Percentiles rank a stretch among this genome's conserved stretches.
Evolutionary conservation across 2,888 invertebrate species (phyloP).

Genomic region (Dryadula phaetusa): DNA sequence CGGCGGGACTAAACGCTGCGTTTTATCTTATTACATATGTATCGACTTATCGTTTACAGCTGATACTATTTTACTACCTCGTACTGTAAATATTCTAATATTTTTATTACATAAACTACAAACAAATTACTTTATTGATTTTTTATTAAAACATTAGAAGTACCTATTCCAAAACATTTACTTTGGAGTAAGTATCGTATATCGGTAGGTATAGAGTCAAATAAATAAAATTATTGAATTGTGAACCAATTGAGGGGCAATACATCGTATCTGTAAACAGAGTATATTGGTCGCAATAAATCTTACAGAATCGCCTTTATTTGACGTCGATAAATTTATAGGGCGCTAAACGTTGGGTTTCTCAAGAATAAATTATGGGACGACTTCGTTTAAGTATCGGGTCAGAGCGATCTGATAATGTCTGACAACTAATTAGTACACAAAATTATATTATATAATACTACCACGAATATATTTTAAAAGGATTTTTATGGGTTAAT

Average conservation of each 20-base stretch:
- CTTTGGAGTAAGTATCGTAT: too few species aligned
- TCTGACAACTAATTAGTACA: conserved; percentile 18
- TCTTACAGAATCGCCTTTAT: conserved; percentile 50
- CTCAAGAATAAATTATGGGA: conserved; percentile 61
- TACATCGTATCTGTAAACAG: conserved; percentile 29
- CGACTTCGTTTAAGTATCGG: conserved; percentile 40
- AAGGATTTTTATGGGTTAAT: too few species aligned
- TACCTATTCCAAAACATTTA: not conserved
- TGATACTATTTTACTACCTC: too few species aligned
- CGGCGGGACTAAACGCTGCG: too few species aligned
- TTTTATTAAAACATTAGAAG: not conserved
- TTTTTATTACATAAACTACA: too few species aligned
- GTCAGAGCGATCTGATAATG: conserved; percentile 42
- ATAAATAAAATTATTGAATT: conserved; percentile 28
- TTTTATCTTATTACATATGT: too few species aligned
- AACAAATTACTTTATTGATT: too few species aligned
- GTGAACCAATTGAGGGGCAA: conserved; percentile 17
- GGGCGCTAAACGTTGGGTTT: conserved; percentile 67
- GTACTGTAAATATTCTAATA: too few species aligned
- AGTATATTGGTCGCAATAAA: conserved; percentile 48
- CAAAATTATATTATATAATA: not conserved
- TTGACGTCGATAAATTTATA: conserved; percentile 73
- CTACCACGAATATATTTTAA: too few species aligned
- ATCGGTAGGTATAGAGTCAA: too few species aligned
- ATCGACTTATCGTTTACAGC: too few species aligned